These are phyloP conservation scores for Ophonus ardosiacus DNA, from an alignment of 2,888 invertebrate genomes.

Conservation along the genomic window DNA sequence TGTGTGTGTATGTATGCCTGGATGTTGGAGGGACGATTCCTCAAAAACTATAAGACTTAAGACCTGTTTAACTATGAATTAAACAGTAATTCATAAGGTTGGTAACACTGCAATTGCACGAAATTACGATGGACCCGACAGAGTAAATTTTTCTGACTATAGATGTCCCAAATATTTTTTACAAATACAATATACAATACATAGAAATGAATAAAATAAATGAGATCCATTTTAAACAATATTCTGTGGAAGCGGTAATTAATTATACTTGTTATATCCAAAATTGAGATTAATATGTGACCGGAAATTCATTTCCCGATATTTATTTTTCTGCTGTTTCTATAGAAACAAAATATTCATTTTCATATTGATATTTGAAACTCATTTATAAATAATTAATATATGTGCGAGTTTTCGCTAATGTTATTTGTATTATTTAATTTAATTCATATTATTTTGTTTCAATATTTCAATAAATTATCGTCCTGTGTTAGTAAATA, in stretches of 20 bases:
- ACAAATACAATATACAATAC: too few relatives aligned
- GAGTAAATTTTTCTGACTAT: too few relatives aligned
- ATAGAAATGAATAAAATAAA: neutral
- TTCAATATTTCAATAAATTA: neutral
- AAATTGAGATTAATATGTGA: neutral
- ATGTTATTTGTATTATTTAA: constrained; percentile 3
- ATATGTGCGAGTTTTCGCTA: neutral
- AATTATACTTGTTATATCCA: neutral
- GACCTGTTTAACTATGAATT: too few relatives aligned
- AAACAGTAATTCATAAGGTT: too few relatives aligned
- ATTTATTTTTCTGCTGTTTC: constrained; percentile 1
- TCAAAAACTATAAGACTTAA: too few relatives aligned
- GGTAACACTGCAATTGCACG: too few relatives aligned
- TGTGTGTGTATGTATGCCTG: too few relatives aligned
- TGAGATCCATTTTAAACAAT: neutral
- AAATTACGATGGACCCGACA: too few relatives aligned
- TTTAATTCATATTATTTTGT: neutral
- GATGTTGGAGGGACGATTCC: too few relatives aligned
- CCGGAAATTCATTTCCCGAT: constrained; percentile 18
- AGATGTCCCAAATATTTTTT: too few relatives aligned
- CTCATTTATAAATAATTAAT: constrained; percentile 26
- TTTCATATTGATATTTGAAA: constrained; percentile 22
- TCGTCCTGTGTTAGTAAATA: neutral
- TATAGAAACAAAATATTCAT: constrained; percentile 1
- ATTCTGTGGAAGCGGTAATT: neutral